Evolutionary conservation across 2,113 vertebrate species (phyloP).

Genomic region (Xyrauchen texanus): DNA sequence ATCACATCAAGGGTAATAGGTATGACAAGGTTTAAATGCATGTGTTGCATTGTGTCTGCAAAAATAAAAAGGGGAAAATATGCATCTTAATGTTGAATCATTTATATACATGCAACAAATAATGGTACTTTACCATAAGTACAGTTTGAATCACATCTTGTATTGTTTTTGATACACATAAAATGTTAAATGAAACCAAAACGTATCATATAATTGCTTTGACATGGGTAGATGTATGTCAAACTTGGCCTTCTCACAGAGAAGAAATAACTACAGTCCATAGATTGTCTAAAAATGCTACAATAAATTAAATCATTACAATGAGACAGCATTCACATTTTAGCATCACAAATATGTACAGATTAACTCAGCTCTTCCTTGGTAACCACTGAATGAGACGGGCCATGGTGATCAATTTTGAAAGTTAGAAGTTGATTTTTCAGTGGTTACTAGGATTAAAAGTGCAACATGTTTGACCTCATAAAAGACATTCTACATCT

Average conservation of each 20-base stretch:
- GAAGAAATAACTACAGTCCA: constrained; percentile 75
- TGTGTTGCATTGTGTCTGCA: not conserved
- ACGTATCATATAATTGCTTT: constrained; percentile 45
- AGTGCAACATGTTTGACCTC: constrained; percentile 59
- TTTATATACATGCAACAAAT: constrained; percentile 21
- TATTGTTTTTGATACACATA: no score
- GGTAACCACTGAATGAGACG: constrained; percentile 25
- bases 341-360: constrained; percentile 50
- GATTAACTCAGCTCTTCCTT: constrained; percentile 30
- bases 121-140: not conserved
- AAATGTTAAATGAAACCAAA: constrained; percentile 19
- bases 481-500: constrained; percentile 2
- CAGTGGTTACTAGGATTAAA: constrained; percentile 59
- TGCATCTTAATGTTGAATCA: constrained; percentile 19
- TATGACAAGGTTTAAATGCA: not conserved
- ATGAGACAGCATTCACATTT: constrained; percentile 86
- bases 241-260: constrained; percentile 88
- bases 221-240: constrained; percentile 43
- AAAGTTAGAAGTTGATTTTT: not conserved
- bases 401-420: constrained; percentile 8
- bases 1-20: not conserved
- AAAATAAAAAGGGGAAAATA: not conserved
- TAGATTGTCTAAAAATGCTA: constrained; percentile 64
- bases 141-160: no score
- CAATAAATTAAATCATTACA: constrained; percentile 70